Evolutionary conservation across 2,888 invertebrate species (phyloP).

Genomic region (Nebria salina): DNA sequence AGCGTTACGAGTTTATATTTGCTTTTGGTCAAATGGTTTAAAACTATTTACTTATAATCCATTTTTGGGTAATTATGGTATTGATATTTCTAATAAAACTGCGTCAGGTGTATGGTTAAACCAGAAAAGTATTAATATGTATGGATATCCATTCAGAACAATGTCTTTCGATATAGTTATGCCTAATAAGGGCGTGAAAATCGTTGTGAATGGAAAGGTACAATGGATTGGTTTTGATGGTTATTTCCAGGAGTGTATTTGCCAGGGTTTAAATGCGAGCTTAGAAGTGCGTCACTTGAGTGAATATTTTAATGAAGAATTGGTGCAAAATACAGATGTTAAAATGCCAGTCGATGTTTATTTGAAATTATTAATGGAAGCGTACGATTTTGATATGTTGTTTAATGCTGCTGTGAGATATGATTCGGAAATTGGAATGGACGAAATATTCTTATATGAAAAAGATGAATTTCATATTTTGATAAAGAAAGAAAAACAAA

Average conservation of each 20-base stretch:
- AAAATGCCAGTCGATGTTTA: not conserved
- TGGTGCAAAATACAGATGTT: not conserved
- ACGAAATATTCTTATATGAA: slow-evolving; percentile 12
- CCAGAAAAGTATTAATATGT: slow-evolving; percentile 20
- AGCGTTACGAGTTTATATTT: slow-evolving; percentile 26
- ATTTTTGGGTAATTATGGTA: slow-evolving; percentile 24
- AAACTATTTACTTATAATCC: slow-evolving; percentile 31
- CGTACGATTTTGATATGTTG: slow-evolving; percentile 26
- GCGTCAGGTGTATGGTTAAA: not conserved
- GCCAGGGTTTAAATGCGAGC: slow-evolving; percentile 14
- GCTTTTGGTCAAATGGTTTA: slow-evolving; percentile 23
- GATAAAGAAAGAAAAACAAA: slow-evolving; percentile 14
- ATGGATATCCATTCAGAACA: slow-evolving; percentile 25
- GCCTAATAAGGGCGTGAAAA: not conserved
- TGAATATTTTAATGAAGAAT: slow-evolving; percentile 17
- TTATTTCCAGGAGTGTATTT: slow-evolving; percentile 6
- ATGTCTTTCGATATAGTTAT: slow-evolving; percentile 15
- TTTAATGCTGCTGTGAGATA: not conserved
- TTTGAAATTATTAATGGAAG: slow-evolving; percentile 1
- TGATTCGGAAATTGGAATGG: slow-evolving; percentile 11
- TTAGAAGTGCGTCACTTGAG: not conserved
- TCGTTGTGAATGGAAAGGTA: slow-evolving; percentile 7
- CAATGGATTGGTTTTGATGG: slow-evolving; percentile 20
- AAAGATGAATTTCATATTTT: slow-evolving; percentile 16
- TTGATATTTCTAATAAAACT: slow-evolving; percentile 12